phyloP scores from a whole-genome alignment of 2,797 vertebrate species.

The Synaphobranchus kaupii region DNA sequence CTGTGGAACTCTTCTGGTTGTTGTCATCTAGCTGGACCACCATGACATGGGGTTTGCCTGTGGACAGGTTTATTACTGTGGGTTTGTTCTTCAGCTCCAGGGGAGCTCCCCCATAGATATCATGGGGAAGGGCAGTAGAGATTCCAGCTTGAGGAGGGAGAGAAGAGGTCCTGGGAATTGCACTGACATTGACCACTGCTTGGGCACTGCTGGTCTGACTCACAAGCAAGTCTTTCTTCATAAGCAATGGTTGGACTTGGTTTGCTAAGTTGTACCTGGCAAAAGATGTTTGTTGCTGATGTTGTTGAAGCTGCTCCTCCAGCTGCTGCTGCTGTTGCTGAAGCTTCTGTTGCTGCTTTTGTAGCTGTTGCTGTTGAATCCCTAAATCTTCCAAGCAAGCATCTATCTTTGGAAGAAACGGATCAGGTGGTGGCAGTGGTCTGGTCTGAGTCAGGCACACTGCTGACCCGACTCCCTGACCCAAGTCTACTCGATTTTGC shows the following conservation, averaged over 20 bases:
- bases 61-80: constrained; percentile 65
- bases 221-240: constrained; percentile 86
- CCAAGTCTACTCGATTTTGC: constrained; percentile 89
- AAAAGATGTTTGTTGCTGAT: constrained; percentile 75
- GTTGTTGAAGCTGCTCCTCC: constrained; percentile 77
- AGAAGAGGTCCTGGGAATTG: constrained; percentile 62
- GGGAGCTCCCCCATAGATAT: constrained; percentile 73
- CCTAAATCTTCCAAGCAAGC: constrained; percentile 82
- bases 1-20: constrained; percentile 67
- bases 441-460: constrained; percentile 89
- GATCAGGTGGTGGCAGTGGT: constrained; percentile 67
- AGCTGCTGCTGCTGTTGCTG: constrained; percentile 73
- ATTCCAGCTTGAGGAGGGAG: constrained; percentile 55
- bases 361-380: constrained; percentile 74
- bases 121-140: constrained; percentile 67
- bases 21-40: constrained; percentile 88
- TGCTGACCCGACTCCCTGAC: constrained; percentile 86
- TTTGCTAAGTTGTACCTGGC: constrained; percentile 80
- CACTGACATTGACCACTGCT: constrained; percentile 62
- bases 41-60: constrained; percentile 83
- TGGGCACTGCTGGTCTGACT: constrained; percentile 77
- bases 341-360: constrained; percentile 70
- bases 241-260: constrained; percentile 71
- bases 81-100: constrained; percentile 82
- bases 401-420: constrained; percentile 76